Percentiles rank a stretch among this genome's conserved stretches.
Evolutionary conservation across 1,140 invertebrate species (phyloP).

Genomic region (Rhopalosiphum padi): DNA sequence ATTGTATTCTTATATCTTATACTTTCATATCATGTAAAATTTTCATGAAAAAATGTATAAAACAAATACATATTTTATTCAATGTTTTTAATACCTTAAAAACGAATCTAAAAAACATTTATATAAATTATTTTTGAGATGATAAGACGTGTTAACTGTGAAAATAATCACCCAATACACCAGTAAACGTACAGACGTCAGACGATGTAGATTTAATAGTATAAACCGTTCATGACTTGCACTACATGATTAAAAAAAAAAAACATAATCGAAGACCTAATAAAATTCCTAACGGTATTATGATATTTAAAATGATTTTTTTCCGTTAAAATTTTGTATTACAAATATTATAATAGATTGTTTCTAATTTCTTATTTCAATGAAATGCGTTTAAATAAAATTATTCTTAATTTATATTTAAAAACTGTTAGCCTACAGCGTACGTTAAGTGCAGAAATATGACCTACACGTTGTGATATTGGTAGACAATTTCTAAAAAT

Average conservation of each 20-base stretch:
- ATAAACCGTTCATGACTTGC: background rate
- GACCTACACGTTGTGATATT: too few relatives aligned
- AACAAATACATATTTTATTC: too few relatives aligned
- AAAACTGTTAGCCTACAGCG: too few relatives aligned
- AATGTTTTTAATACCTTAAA: background rate
- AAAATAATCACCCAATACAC: background rate
- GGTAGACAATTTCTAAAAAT: too few relatives aligned
- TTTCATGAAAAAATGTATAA: too few relatives aligned
- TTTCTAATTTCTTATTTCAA: background rate
- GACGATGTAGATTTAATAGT: background rate
- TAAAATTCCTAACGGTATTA: background rate
- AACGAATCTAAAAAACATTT: background rate
- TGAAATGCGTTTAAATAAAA: too few relatives aligned
- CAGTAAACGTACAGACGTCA: background rate
- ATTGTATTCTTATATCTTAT: background rate
- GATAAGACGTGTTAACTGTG: background rate
- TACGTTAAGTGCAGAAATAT: too few relatives aligned
- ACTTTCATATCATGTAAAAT: background rate
- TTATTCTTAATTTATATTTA: too few relatives aligned
- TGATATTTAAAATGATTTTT: background rate
- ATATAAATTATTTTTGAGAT: too few relatives aligned
- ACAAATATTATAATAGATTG: background rate
- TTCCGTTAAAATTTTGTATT: background rate
- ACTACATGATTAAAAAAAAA: background rate
- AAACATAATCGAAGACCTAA: background rate